phyloP scores from a whole-genome alignment of 2,797 vertebrate species.

The Sebastiscus albofasciatus region DNA sequence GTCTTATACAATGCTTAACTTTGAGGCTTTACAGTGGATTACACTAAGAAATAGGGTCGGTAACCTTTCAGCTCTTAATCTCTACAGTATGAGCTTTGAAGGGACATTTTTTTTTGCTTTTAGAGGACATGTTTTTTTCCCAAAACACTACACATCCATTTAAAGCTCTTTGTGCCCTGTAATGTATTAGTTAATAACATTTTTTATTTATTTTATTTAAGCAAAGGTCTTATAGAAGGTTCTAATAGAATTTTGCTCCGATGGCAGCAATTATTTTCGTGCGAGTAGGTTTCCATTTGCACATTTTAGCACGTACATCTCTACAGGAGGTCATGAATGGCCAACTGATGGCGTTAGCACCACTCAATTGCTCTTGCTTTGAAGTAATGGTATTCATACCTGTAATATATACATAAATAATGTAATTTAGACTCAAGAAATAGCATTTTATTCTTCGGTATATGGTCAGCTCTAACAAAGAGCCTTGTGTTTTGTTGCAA shows the following conservation, averaged over 20 bases:
- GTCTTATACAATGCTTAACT: conserved; percentile 56
- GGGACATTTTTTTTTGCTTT: conserved; percentile 24
- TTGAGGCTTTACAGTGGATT: conserved; percentile 67
- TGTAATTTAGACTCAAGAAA: neutral
- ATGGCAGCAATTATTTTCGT: conserved; percentile 32
- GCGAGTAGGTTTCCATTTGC: conserved; percentile 37
- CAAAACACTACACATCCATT: conserved; percentile 28
- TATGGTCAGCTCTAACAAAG: conserved; percentile 29
- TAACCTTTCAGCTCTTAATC: conserved; percentile 59
- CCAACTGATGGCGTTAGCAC: neutral
- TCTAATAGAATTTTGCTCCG: no score
- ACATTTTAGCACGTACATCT: conserved; percentile 16
- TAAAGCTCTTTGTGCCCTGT: conserved; percentile 25
- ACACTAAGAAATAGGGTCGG: conserved; percentile 51
- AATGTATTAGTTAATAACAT: conserved; percentile 29
- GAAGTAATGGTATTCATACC: conserved; percentile 15
- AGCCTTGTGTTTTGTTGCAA: conserved; percentile 37
- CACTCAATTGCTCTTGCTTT: conserved; percentile 24
- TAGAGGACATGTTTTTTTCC: neutral
- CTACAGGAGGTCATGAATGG: conserved; percentile 18
- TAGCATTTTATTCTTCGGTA: neutral
- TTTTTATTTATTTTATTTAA: conserved; percentile 20
- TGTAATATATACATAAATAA: neutral
- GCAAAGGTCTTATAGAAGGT: neutral
- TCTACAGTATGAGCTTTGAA: conserved; percentile 27